Base-by-base conservation (phyloP, 2,797 vertebrate genomes). In the Falco berigora region DNA sequence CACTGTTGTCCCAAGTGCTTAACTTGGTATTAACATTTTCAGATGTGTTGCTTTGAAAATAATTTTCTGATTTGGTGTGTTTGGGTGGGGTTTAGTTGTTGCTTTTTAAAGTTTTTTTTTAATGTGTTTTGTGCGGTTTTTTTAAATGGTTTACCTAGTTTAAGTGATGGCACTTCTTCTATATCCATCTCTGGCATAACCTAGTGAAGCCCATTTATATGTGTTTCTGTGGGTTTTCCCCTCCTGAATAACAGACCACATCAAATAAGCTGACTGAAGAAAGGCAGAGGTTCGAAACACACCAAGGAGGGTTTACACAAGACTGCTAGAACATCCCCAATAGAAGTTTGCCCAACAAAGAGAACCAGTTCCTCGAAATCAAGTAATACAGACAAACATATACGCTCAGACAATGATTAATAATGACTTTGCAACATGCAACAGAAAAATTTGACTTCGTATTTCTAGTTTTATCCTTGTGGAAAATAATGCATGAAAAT, bases 1-100 rank as follows among this genome's bases (percentile, higher is more conserved):
- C 34, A 47, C 30, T 66, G 27, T 8, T 5, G 3, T 36, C 28
- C 28, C 0, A 0, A 69, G 22, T 32, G 4, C 27, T 89, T 53
- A 50, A 49, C 5, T 40, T n/a, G 27, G 16, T 36, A 85, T 27
- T 75, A 66, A 77, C 2, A 1, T 79, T 92, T 91, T 69, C 61
- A 91, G 47, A 91, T 44, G 34, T 8, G 8, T 4, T 75, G 40
- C 61, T 64, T 73, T 7, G 17, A 93, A 94, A 85, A 81, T 14
- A 49, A 42, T 68, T 61, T 78, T 36, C 25, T 44, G 2, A 5
- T 58, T 34, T 67, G 24, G 21, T 50, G 53, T 4, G 19, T 76
- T 86, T 36, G 7, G 20, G 25, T 47, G n/a, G 0, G 14, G 64
- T 68, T 58, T 46, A 18, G 3, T 11, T 56, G 9, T 16, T 55